phyloP scores from a whole-genome alignment of 1,140 invertebrate genomes.

The Brachystomella parvula region DNA sequence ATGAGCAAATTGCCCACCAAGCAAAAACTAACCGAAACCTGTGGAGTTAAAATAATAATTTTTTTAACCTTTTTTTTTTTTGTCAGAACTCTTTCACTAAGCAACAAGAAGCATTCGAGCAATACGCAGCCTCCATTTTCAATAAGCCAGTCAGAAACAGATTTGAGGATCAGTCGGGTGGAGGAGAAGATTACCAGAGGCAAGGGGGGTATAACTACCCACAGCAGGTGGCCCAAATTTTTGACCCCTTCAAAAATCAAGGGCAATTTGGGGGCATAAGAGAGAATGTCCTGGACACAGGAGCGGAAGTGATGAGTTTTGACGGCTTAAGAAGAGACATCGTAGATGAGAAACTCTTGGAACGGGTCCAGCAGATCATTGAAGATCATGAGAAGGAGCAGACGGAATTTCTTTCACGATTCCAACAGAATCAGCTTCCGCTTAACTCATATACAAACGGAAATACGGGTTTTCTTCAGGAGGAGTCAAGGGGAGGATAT shows the following conservation, averaged over 20 bases:
- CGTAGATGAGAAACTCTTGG: conserved; percentile 31
- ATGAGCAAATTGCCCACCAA: background rate
- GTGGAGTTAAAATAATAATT: too few relatives aligned
- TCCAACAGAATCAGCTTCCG: background rate
- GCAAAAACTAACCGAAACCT: background rate
- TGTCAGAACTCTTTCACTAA: too few relatives aligned
- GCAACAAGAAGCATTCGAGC: too few relatives aligned
- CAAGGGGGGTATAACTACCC: background rate
- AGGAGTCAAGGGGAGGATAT: background rate
- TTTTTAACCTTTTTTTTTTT: too few relatives aligned
- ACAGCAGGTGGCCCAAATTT: background rate
- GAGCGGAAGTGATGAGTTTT: conserved; percentile 5
- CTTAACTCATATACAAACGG: background rate
- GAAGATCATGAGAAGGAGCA: conserved; percentile 37
- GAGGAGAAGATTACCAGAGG: background rate
- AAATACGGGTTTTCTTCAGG: background rate
- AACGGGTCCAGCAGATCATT: conserved; percentile 35
- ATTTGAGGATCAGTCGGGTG: too few relatives aligned
- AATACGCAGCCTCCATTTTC: too few relatives aligned
- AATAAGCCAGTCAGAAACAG: too few relatives aligned
- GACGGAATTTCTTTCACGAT: conserved; percentile 16
- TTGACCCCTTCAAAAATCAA: background rate
- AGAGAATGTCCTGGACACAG: background rate
- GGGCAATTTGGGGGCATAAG: background rate
- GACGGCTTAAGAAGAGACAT: conserved; percentile 31